Evolutionary conservation across 30 jellyfish, hydroid and myxozoan genomes (phyloP).

Genomic region (Pelagia noctiluca): DNA sequence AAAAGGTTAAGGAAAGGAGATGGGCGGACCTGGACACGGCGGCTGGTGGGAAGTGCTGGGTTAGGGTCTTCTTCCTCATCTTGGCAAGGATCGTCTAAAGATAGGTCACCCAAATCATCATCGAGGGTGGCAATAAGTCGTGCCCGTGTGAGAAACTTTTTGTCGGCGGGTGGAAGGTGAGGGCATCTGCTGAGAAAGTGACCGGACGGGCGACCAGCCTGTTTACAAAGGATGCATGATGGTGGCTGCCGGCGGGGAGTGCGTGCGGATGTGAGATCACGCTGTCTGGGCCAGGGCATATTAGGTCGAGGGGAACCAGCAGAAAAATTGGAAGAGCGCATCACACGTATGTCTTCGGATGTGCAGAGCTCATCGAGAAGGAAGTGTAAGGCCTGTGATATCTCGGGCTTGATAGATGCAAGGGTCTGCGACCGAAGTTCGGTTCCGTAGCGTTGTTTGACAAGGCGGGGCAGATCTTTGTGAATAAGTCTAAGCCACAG

Average conservation of each 20-base stretch:
- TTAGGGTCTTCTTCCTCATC: constrained; percentile 6
- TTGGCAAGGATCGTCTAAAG: neutral
- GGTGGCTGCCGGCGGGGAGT: neutral
- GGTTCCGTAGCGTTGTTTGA: constrained; percentile 55
- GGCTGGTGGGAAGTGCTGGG: neutral
- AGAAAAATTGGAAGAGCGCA: constrained; percentile 4
- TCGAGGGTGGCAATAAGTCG: constrained; percentile 1
- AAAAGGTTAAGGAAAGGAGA: constrained; percentile 30
- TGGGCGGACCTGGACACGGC: constrained; percentile 14
- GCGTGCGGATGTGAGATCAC: constrained; percentile 13
- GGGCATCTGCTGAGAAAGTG: constrained; percentile 42
- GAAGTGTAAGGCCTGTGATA: constrained; percentile 64
- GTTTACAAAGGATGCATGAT: neutral
- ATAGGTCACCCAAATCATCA: neutral
- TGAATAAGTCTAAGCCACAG: constrained; percentile 50
- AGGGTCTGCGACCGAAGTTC: constrained; percentile 50
- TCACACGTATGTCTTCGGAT: constrained; percentile 21
- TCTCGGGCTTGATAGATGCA: constrained; percentile 60
- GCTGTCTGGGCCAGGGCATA: neutral
- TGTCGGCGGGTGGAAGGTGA: constrained; percentile 21
- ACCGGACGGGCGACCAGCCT: constrained; percentile 17
- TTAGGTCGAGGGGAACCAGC: neutral
- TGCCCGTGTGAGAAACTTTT: constrained; percentile 9
- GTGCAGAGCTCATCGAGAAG: constrained; percentile 39
- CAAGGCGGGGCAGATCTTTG: constrained; percentile 26